phyloP scores from a whole-genome alignment of 2,888 invertebrate species.

The Strigamia crassipes region DNA sequence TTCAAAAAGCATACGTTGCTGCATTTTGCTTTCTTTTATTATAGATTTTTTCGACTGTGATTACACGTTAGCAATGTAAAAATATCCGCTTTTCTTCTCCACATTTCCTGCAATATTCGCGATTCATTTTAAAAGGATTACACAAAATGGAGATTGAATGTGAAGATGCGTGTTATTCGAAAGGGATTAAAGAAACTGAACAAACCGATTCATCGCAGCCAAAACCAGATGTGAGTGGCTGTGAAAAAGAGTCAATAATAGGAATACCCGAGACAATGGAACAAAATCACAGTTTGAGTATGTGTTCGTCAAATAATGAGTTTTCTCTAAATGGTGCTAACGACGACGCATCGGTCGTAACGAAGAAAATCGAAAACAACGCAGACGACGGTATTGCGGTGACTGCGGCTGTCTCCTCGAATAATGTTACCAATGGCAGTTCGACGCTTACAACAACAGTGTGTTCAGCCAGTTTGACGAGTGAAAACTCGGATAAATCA shows the following conservation, averaged over 20 bases:
- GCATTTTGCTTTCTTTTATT: background rate
- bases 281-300: background rate
- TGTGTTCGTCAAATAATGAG: background rate
- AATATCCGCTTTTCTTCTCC: background rate
- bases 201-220: background rate
- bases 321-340: slow-evolving; percentile 8
- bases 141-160: background rate
- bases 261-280: background rate
- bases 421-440: background rate
- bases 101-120: background rate
- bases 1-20: background rate
- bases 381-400: background rate
- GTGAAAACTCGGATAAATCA: background rate
- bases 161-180: background rate
- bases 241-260: background rate
- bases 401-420: background rate
- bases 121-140: background rate
- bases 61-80: background rate
- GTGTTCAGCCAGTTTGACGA: background rate
- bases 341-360: background rate
- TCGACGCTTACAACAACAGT: background rate
- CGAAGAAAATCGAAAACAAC: background rate
- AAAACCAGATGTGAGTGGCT: background rate
- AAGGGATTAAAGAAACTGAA: background rate
- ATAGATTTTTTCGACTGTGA: background rate